A percentile compares a stretch with the other conserved stretches of the same genome.
Conservation (phyloP, 2,113 vertebrate genomes). For the Columba livia region DNA sequence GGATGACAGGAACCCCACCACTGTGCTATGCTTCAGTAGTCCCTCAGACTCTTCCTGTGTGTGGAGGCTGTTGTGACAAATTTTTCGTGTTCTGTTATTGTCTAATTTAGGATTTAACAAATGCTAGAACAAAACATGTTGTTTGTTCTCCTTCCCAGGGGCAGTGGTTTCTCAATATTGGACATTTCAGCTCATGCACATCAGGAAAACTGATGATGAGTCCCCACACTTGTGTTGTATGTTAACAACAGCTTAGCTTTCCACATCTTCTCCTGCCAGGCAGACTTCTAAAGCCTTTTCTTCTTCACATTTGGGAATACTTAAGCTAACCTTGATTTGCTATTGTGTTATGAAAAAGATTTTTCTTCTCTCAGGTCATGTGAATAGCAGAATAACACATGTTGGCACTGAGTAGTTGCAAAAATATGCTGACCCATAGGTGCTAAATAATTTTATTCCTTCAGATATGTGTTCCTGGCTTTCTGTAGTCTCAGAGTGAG, state of each 20-base stretch:
- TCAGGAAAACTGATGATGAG: neutral
- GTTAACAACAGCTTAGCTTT: neutral
- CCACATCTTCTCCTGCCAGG: neutral
- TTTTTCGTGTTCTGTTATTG: neutral
- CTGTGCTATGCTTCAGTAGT: neutral
- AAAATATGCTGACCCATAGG: neutral
- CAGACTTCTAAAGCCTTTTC: neutral
- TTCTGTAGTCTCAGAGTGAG: neutral
- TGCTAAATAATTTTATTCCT: neutral
- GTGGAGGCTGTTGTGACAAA: neutral
- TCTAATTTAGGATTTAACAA: neutral
- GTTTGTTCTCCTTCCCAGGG: neutral
- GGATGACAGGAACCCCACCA: neutral
- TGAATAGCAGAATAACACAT: rapidly evolving
- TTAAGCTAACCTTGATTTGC: neutral
- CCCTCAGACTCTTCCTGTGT: neutral
- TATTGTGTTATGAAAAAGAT: neutral
- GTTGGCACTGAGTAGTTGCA: neutral
- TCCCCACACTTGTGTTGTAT: neutral
- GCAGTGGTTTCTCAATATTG: neutral
- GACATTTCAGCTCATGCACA: neutral
- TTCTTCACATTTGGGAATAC: neutral
- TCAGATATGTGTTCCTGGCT: neutral
- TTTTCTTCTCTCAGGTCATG: neutral
- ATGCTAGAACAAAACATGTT: neutral